Evolutionary conservation across 2,113 vertebrate species (phyloP).

Genomic region (Nerophis lumbriciformis): DNA sequence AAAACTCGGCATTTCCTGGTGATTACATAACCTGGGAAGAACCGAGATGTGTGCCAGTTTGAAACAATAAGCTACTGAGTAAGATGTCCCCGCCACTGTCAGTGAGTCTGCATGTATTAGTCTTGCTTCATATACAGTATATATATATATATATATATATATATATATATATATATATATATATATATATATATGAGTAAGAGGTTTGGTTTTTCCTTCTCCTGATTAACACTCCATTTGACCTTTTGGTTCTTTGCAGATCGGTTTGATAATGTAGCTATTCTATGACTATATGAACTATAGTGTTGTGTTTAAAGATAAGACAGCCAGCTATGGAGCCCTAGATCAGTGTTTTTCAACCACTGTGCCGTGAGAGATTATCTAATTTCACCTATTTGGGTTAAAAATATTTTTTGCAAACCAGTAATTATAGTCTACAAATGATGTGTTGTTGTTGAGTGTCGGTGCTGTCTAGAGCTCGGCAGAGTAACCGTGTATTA

Average conservation of each 20-base stretch:
- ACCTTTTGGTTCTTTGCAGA: not conserved
- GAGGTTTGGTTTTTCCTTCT: not conserved
- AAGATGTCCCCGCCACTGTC: not conserved
- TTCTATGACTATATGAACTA: no score
- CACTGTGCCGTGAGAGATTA: no score
- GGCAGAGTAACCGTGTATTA: no score
- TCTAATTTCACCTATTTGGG: no score
- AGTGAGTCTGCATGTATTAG: not conserved
- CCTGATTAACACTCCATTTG: not conserved
- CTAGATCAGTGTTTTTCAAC: no score
- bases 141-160: no score
- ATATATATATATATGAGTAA: not conserved
- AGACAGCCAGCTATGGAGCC: no score
- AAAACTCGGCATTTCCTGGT: not conserved
- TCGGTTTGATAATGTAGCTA: not conserved
- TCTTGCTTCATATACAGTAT: not conserved
- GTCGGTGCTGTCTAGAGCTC: no score
- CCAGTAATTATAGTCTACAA: no score
- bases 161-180: no score
- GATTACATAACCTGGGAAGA: not conserved
- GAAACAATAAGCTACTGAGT: not conserved
- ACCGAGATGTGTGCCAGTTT: not conserved
- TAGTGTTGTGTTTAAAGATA: not conserved
- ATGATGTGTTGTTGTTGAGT: no score
- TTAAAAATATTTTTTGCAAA: no score